phyloP scores from a whole-genome alignment of 2,888 invertebrate species.

The Caenorhabditis angaria region DNA sequence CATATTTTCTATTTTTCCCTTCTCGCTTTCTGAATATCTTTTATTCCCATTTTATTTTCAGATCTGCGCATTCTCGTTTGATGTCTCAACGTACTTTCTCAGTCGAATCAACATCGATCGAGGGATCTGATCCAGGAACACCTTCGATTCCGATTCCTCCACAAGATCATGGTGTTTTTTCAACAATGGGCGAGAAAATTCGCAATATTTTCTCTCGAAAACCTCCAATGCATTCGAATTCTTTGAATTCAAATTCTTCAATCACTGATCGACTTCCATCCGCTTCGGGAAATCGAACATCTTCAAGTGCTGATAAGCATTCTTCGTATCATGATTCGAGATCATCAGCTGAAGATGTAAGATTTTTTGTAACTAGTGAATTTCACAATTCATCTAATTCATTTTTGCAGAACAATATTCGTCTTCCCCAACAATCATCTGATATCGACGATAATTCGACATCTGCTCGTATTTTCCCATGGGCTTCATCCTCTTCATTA shows the following conservation, averaged over 20 bases:
- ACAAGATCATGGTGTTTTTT: conserved; percentile 36
- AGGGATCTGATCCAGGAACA: conserved; percentile 17
- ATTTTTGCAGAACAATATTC: conserved; percentile 24
- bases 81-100: conserved; percentile 32
- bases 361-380: neutral
- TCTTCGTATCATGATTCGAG: conserved; percentile 7
- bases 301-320: conserved; percentile 11
- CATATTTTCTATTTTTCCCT: neutral
- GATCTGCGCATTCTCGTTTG: conserved; percentile 34
- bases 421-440: conserved; percentile 26
- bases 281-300: conserved; percentile 7
- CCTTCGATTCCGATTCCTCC: conserved; percentile 23
- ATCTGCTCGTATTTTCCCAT: neutral
- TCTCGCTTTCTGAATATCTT: conserved; percentile 8
- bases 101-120: conserved; percentile 19
- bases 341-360: neutral
- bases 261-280: conserved; percentile 16
- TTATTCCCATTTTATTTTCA: neutral
- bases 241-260: neutral
- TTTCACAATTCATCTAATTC: neutral
- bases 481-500: neutral
- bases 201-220: conserved; percentile 31
- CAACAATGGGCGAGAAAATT: conserved; percentile 35
- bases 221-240: neutral
- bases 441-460: neutral